These are phyloP conservation scores for Eolophus roseicapilla DNA, from an alignment of 2,113 vertebrate genomes.

Conservation along the genomic window DNA sequence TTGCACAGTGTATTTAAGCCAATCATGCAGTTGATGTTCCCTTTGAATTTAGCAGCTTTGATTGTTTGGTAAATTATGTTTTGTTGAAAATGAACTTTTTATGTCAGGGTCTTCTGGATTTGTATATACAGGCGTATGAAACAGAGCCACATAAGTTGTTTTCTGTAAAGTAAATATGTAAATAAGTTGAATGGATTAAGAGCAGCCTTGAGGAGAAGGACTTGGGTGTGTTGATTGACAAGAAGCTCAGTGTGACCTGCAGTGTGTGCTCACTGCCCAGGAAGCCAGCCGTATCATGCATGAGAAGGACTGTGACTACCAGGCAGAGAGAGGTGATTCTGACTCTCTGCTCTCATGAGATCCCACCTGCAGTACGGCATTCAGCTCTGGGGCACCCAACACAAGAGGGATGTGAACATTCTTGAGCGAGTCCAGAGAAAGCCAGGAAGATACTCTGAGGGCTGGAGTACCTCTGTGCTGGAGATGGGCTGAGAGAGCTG, in stretches of 20 bases:
- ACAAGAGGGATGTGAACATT: background rate
- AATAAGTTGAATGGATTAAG: background rate
- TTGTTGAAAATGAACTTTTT: background rate
- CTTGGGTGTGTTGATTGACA: background rate
- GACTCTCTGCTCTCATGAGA: background rate
- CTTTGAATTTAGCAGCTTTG: slow-evolving; percentile 12
- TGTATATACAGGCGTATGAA: background rate
- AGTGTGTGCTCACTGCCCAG: background rate
- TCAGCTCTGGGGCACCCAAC: background rate
- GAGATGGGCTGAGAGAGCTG: background rate
- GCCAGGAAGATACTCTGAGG: background rate
- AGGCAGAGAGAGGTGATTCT: background rate
- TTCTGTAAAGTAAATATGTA: background rate
- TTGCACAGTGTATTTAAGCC: background rate
- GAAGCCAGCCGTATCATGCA: background rate
- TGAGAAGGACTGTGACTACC: background rate
- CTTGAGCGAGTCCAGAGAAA: background rate
- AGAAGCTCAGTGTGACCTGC: background rate
- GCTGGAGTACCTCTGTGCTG: background rate
- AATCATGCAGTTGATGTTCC: background rate
- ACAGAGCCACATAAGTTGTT: background rate
- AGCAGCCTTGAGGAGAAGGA: background rate
- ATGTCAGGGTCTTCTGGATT: background rate
- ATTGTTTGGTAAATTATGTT: slow-evolving; percentile 27
- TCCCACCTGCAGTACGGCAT: background rate